Evolutionary conservation across 2,113 vertebrate species (phyloP), one percentile per base, ranked within the genome.

Genomic region (Chionodraco myersi): DNA sequence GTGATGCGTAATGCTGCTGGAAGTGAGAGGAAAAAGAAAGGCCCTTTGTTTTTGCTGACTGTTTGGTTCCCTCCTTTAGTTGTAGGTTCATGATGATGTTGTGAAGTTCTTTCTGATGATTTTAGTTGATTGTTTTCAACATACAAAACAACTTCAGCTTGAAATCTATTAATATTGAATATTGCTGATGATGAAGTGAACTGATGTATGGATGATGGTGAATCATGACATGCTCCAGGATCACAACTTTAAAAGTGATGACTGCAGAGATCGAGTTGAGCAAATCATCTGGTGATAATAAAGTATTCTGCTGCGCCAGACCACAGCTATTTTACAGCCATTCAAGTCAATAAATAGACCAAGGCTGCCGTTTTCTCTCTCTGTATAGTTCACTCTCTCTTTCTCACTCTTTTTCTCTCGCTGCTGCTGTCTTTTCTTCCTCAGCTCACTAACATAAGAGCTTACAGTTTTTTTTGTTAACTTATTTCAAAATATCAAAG

Each of bases 401-500:
- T 54, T 49, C 58, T 78, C 23, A 60, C 12, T 21, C 36, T 41
- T 41, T 41, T n/a, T 63, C 12, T 36, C 11, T 80, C 51, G 3
- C 54, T 65, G 68, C 72, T 41, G 36, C 36, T 41, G 54, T 52
- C 78, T 71, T 30, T 30, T 30, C 34, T 77, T 57, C 52, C 83
- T 15, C 15, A 41, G 21, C 44, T 54, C 53, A 73, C 65, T 57
- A 85, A 86, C 78, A 89, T 60, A 80, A 73, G 45, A n/a, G 21
- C 77, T 76, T 79, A 44, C 68, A 80, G 47, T 69, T 52, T 68
- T 88, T 88, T 91, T 76, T 86, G 73, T 62, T 48, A 58, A 41
- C 61, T 82, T 91, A 8, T 14, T 81, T 63, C 79, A 77, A 77
- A 89, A 77, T 88, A 66, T 83, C 80, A 88, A 93, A 93, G 89